Percentiles rank a stretch among this genome's conserved stretches.
Evolutionary conservation across 2,113 vertebrate genomes (phyloP).

Genomic region (Neoarius graeffei): DNA sequence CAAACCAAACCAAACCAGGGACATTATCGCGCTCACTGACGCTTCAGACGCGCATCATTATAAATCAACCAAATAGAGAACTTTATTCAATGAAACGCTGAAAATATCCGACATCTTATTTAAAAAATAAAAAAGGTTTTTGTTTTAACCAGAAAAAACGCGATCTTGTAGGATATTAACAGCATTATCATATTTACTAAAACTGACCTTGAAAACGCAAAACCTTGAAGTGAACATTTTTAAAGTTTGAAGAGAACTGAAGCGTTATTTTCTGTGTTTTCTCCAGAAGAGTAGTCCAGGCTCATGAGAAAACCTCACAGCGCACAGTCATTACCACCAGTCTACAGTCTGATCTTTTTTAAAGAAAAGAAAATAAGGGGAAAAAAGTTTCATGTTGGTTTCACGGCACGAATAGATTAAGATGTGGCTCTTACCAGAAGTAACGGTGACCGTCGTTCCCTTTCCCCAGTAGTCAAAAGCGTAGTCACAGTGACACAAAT

Average conservation of each 20-base stretch:
- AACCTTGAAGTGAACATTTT: neutral
- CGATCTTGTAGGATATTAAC: neutral
- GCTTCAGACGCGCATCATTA: neutral
- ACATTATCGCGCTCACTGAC: neutral
- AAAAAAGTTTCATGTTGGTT: neutral
- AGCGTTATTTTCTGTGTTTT: neutral
- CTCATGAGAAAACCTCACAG: neutral
- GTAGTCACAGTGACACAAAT: constrained; percentile 2
- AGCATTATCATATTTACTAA: neutral
- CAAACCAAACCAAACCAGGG: neutral
- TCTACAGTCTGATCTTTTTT: neutral
- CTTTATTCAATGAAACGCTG: neutral
- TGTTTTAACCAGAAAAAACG: neutral
- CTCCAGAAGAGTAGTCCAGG: neutral
- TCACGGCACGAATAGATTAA: neutral
- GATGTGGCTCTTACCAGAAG: constrained; percentile 15
- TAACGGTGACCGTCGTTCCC: constrained; percentile 44
- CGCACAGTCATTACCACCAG: neutral
- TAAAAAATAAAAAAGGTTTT: neutral
- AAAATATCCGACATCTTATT: neutral
- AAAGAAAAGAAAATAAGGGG: neutral
- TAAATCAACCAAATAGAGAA: neutral
- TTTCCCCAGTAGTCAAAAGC: constrained; percentile 54
- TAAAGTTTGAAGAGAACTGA: neutral
- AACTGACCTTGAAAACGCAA: neutral